A percentile compares a stretch with the other conserved stretches of the same genome.
Conservation (phyloP, 2,113 vertebrate species). For the Takifugu flavidus region DNA sequence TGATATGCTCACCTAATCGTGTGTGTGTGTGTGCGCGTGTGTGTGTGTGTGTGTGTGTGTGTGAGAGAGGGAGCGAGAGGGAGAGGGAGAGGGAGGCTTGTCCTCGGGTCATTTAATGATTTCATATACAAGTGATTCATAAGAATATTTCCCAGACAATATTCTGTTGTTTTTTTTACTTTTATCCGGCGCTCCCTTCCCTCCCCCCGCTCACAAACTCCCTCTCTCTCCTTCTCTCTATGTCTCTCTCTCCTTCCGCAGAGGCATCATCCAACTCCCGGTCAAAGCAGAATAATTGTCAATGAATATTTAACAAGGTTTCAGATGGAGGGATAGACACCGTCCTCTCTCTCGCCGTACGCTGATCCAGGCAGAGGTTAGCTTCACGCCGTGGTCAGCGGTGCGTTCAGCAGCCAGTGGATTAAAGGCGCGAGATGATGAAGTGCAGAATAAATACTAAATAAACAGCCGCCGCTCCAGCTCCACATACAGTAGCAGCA, state of each 20-base stretch:
- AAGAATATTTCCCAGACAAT: slow-evolving; percentile 53
- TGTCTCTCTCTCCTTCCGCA: slow-evolving; percentile 31
- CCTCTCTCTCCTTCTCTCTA: slow-evolving; percentile 2
- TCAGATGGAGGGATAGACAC: slow-evolving; percentile 73
- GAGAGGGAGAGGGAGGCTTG: slow-evolving; percentile 18
- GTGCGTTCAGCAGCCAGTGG: slow-evolving; percentile 63
- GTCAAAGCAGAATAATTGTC: slow-evolving; percentile 80
- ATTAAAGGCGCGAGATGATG: slow-evolving; percentile 66
- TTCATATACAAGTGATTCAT: slow-evolving; percentile 57
- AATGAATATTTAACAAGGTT: slow-evolving; percentile 82
- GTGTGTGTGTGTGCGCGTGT: neutral
- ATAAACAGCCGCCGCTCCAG: slow-evolving; percentile 56
- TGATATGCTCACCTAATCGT: slow-evolving; percentile 42
- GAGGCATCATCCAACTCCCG: slow-evolving; percentile 66
- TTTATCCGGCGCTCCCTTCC: slow-evolving; percentile 10
- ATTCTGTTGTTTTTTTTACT: slow-evolving; percentile 29
- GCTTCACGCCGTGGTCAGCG: slow-evolving; percentile 60
- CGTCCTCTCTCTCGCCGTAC: slow-evolving; percentile 32
- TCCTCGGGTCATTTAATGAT: slow-evolving; percentile 52
- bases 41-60: neutral
- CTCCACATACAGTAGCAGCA: slow-evolving; percentile 41
- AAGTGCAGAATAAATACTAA: slow-evolving; percentile 73
- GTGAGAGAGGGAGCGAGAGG: neutral
- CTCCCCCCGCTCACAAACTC: slow-evolving; percentile 2
- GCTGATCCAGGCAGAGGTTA: slow-evolving; percentile 60